These are phyloP conservation scores for Graptemys geographica DNA, from an alignment of 2,797 vertebrate species.

Conservation along the genomic window DNA sequence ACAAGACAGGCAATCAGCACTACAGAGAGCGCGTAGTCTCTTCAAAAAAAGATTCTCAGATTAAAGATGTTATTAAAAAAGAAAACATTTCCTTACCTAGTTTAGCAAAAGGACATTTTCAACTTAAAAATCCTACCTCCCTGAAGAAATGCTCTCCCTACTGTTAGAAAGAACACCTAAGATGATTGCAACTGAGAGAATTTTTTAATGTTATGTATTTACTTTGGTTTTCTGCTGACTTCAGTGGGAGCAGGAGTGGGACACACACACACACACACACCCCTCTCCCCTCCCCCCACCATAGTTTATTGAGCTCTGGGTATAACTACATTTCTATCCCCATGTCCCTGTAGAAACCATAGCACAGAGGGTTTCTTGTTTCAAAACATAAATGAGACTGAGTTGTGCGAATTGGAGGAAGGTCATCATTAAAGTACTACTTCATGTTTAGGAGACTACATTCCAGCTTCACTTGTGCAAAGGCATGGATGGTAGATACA, in stretches of 20 bases:
- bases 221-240: neutral
- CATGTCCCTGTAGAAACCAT: neutral
- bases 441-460: neutral
- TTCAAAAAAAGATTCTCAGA: slow-evolving; percentile 1
- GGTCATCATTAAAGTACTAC: neutral
- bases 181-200: neutral
- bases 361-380: neutral
- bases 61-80: neutral
- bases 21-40: neutral
- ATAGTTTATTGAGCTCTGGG: slow-evolving; percentile 1
- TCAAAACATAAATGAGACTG: neutral
- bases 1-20: neutral
- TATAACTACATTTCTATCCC: neutral
- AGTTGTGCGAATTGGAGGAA: neutral
- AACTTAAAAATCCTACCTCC: neutral
- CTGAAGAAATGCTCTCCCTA: neutral
- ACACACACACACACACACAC: neutral
- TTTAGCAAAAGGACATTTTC: neutral
- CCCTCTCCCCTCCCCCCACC: too few relatives aligned
- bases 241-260: neutral
- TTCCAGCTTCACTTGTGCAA: neutral
- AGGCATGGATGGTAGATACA: neutral
- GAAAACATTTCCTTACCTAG: neutral
- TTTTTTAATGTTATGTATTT: neutral
- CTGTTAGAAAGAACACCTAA: slow-evolving; percentile 5